phyloP scores from a whole-genome alignment of 1,140 invertebrate species.

The Drosophila erecta region DNA sequence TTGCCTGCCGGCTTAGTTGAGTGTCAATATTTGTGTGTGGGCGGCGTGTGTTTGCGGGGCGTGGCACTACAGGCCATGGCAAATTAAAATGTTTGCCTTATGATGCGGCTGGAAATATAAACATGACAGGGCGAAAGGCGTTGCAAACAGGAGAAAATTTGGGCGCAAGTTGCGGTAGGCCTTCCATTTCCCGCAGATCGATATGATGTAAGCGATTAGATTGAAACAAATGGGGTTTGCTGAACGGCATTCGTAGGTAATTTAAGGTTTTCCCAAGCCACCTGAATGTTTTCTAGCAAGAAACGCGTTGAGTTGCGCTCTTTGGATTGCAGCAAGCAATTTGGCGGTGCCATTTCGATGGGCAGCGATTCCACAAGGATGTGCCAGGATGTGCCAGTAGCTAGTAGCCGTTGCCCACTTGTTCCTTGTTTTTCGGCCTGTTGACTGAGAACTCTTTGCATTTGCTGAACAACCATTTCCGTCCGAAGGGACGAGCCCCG shows the following conservation, averaged over 20 bases:
- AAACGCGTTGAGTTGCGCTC: not conserved
- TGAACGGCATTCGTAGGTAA: no score
- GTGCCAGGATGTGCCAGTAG: slow-evolving; percentile 7
- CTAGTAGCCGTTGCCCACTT: not conserved
- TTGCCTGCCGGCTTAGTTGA: slow-evolving; percentile 64
- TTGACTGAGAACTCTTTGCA: slow-evolving; percentile 49
- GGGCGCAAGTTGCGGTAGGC: not conserved
- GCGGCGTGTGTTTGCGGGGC: not conserved
- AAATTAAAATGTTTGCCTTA: slow-evolving; percentile 79
- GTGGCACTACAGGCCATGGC: slow-evolving; percentile 28
- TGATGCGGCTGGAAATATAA: slow-evolving; percentile 60
- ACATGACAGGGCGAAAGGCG: slow-evolving; percentile 33
- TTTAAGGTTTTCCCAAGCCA: not conserved
- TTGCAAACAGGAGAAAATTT: slow-evolving; percentile 25
- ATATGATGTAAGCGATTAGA: slow-evolving; percentile 25
- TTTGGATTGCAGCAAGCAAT: not conserved
- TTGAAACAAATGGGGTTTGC: not conserved
- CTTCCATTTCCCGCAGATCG: slow-evolving; percentile 12
- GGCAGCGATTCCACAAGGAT: not conserved
- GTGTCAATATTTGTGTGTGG: slow-evolving; percentile 69
- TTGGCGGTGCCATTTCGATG: slow-evolving; percentile 7
- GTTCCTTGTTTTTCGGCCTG: slow-evolving; percentile 17
- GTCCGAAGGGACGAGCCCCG: slow-evolving; percentile 12
- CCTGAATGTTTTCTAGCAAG: no score
- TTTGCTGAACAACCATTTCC: slow-evolving; percentile 52